Evolutionary conservation across 2,113 vertebrate species (phyloP).

Genomic region (Toxotes jaculatrix): DNA sequence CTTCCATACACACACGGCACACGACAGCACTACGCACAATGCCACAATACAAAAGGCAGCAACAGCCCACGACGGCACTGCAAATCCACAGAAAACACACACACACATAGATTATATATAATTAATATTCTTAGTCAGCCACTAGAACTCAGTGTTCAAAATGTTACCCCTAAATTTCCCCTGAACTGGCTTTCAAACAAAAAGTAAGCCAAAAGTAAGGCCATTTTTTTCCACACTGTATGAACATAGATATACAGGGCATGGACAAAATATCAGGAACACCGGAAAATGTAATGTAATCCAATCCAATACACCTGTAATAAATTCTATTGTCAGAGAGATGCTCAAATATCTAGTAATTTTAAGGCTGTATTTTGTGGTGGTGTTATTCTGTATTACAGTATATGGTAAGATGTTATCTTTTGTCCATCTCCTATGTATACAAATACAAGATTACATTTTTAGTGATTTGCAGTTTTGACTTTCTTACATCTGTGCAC

Average conservation of each 20-base stretch:
- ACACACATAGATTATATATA: background rate
- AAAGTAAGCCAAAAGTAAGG: background rate
- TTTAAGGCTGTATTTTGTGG: background rate
- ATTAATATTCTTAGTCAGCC: background rate
- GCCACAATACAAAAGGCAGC: conserved; percentile 84
- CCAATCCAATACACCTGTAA: background rate
- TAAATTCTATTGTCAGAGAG: background rate
- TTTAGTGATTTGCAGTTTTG: conserved; percentile 13
- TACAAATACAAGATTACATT: background rate
- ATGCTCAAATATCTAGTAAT: background rate
- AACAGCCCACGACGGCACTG: conserved; percentile 78
- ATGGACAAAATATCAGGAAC: background rate
- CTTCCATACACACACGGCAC: conserved; percentile 92
- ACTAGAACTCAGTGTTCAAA: background rate
- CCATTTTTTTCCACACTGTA: background rate
- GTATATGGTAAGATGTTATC: background rate
- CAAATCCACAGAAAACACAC: conserved; percentile 32
- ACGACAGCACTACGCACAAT: conserved; percentile 89
- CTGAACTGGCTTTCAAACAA: background rate
- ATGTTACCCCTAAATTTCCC: background rate
- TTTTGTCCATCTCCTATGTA: background rate
- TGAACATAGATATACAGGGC: background rate
- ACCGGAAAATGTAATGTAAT: background rate
- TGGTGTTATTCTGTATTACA: conserved; percentile 5
- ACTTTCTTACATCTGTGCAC: background rate